Conservation (phyloP, 2,888 invertebrate species). For the Lamellibrachia satsuma region DNA sequence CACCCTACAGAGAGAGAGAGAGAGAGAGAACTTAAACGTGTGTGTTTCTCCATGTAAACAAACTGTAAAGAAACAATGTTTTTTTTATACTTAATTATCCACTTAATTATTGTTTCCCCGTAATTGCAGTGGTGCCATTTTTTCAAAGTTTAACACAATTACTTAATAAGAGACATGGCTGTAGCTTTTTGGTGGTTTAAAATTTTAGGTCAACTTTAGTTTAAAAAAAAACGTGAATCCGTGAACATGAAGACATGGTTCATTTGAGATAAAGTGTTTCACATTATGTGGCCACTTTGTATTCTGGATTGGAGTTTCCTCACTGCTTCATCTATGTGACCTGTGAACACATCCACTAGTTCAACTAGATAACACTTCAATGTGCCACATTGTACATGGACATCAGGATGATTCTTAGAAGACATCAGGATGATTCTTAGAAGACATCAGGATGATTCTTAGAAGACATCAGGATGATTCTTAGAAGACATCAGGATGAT, state of each 20-base stretch:
- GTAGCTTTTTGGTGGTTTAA: not conserved
- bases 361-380: not conserved
- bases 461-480: not conserved
- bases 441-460: slow-evolving; percentile 1
- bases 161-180: not conserved
- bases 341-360: not conserved
- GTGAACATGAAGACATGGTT: not conserved
- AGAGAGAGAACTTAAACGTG: too few relatives aligned
- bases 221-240: too few relatives aligned
- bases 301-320: not conserved
- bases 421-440: not conserved
- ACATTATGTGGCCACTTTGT: not conserved
- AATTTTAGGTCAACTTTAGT: too few relatives aligned
- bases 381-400: not conserved
- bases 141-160: too few relatives aligned
- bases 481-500: not conserved
- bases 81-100: too few relatives aligned
- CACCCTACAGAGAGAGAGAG: too few relatives aligned
- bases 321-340: not conserved
- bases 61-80: too few relatives aligned
- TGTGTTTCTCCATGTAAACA: too few relatives aligned
- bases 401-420: not conserved
- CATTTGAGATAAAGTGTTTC: too few relatives aligned
- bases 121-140: too few relatives aligned
- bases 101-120: too few relatives aligned